Evolutionary conservation across 2,113 vertebrate genomes (phyloP).

Genomic region (Sylvicapra grimmia): DNA sequence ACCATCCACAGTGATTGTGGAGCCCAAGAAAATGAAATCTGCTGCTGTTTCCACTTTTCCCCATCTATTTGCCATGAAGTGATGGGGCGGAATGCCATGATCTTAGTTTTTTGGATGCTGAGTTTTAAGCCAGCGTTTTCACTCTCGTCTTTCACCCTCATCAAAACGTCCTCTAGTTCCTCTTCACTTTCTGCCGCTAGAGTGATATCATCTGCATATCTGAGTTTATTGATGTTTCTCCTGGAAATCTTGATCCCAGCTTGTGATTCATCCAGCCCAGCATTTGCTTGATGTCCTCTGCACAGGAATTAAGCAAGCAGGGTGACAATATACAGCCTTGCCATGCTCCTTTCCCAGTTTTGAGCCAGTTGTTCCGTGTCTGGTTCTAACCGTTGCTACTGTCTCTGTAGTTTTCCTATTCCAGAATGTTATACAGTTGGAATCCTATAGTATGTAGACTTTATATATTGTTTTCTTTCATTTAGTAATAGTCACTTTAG

Average conservation of each 20-base stretch:
- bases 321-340: background rate
- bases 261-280: background rate
- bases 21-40: background rate
- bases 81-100: background rate
- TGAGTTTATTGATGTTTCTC: background rate
- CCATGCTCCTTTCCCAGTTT: background rate
- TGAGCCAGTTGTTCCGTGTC: background rate
- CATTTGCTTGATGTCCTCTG: background rate
- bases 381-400: background rate
- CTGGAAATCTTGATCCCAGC: background rate
- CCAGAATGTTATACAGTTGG: background rate
- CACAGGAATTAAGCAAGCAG: background rate
- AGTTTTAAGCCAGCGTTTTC: background rate
- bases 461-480: background rate
- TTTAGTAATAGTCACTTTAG: background rate
- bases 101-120: background rate
- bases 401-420: background rate
- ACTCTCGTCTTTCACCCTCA: background rate
- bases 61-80: background rate
- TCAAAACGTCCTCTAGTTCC: background rate
- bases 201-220: background rate
- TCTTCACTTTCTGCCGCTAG: background rate
- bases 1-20: background rate
- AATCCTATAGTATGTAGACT: background rate
- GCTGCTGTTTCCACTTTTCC: background rate